Base-by-base conservation (phyloP, 2,888 invertebrate species). In the Melinaea marsaeus region DNA sequence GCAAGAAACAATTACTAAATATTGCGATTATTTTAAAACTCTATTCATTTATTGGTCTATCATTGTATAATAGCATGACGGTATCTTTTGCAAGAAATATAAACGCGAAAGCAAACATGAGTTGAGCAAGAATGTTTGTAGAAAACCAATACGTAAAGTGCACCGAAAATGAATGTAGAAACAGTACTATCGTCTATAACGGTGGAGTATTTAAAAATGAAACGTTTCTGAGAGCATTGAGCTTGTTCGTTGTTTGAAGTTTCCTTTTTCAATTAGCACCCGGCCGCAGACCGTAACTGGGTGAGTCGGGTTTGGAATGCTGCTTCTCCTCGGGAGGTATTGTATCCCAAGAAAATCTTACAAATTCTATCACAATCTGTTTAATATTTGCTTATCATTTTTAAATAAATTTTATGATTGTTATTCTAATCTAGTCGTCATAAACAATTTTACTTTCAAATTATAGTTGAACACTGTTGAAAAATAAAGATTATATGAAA, bases 201-300 rank as follows among this genome's bases (percentile, higher is more conserved):
- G 89, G 89, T 87, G 78, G 76, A 73, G 80, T 84, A 83, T 88
- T 90, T 87, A 88, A 90, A 89, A 89, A 89, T 89, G 89, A 89
- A 90, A 86, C 89, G 85, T 89, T 88, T 88, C 86, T 88, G 85
- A 86, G 90, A 89, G 89, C 89, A 86, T 88, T 89, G 90, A 88
- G 90, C 88, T 81, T 80, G 82, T 83, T 83, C 84, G 88, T 88
- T 90, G 91, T 91, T 90, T 82, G 85, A 89, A 79, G 91, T 91
- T 91, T 89, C 88, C 91, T 88, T 90, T 91, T 80, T 83, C 90
- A 91, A 91, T 91, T 91, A 91, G 86, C 91, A 90, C 91, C 80
- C 81, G 83, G 81, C 82, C 86, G 86, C 81, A 80, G 84, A 85
- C 88, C 86, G 89, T 88, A 90, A 86, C 89, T 90, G 90, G 90